Evolutionary conservation across 2,888 invertebrate genomes (phyloP), one percentile per base, ranked within the genome.

Genomic region (Pteria penguin): DNA sequence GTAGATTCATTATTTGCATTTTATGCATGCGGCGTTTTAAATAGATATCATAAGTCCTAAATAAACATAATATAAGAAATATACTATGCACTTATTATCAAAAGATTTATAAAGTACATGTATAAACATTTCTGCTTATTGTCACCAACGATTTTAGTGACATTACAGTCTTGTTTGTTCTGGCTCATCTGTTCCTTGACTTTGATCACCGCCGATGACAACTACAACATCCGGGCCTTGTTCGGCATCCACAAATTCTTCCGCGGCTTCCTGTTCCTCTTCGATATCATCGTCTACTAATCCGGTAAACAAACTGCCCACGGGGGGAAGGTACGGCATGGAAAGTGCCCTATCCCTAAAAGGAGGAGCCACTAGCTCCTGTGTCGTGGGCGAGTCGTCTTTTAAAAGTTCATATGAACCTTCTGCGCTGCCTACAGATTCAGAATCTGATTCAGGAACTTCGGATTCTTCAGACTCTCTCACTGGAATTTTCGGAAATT

Each of bases 301-400:
- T 14, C 45, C 18, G 45, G 45, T 14, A 45, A 45, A 45, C 45
- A 45, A 8, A 45, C 45, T 18, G 8, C 45, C 45, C 45, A 45
- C 18, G 4, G 68, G 31, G 3, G 55, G 31, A n/a, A 68, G 31
- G 32, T 31, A 26, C 0, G 76, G 76, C 18, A 77, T 68, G 0
- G 76, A 77, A 26, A 77, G 63, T n/a, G 76, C 76, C 24, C 76
- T 57, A 22, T 72, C 69, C 18, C 76, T 68, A 29, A 58, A 58
- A 18, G 67, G 60, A 18, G 57, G 72, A 18, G 65, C 27, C 11
- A 58, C 29, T 11, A 31, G 58, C 27, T 69, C 60, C 5, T 65
- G 68, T 24, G 33, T 18, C 22, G 72, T 62, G 5, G 72, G 54
- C 5, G 69, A 26, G 18, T 72, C 63, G 8, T 77, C 76, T 32